Conservation (phyloP, 2,113 vertebrate genomes). For the Colius striatus region DNA sequence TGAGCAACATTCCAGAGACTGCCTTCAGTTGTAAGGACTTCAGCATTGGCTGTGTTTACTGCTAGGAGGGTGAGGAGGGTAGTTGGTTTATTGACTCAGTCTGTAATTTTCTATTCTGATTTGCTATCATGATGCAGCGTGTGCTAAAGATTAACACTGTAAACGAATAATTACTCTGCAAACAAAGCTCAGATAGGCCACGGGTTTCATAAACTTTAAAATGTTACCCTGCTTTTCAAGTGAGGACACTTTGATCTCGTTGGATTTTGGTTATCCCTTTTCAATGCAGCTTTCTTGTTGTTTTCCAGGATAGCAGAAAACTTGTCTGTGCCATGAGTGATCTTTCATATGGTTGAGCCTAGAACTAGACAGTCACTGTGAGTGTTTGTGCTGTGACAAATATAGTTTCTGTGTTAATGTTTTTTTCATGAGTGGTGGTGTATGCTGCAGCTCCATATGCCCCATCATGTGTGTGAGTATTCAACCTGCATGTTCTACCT, state of each 20-base stretch:
- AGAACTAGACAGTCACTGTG: neutral
- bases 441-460: neutral
- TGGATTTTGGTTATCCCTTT: neutral
- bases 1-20: neutral
- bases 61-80: neutral
- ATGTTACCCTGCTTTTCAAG: neutral
- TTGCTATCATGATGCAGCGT: neutral
- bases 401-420: neutral
- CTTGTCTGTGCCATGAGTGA: neutral
- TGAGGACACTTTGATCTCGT: neutral
- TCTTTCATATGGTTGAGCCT: neutral
- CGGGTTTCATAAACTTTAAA: slow-evolving; percentile 24
- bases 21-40: neutral
- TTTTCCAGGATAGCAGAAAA: neutral
- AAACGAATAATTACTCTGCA: slow-evolving; percentile 44
- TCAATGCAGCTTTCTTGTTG: neutral
- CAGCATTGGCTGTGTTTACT: neutral
- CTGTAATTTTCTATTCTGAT: slow-evolving; percentile 19
- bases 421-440: neutral
- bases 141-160: slow-evolving; percentile 61
- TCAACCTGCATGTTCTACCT: neutral
- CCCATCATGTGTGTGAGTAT: neutral
- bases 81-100: slow-evolving; percentile 19
- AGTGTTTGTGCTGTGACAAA: neutral
- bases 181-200: neutral